phyloP scores from a whole-genome alignment of 2,113 vertebrate species.

The Todiramphus saurophagus region DNA sequence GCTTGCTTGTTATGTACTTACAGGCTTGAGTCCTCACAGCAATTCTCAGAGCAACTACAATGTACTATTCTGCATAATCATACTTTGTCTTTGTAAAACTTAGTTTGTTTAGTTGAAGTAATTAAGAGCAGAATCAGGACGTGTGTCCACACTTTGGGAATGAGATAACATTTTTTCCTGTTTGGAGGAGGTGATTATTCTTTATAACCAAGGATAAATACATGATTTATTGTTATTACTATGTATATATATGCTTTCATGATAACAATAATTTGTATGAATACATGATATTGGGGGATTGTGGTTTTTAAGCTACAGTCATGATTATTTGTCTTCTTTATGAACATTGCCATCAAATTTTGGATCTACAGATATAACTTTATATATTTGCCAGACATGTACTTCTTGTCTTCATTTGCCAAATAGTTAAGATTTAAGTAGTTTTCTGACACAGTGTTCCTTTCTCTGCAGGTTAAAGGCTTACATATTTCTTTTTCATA shows the following conservation, averaged over 20 bases:
- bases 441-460: constrained; percentile 16
- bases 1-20: background rate
- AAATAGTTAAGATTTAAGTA: constrained; percentile 11
- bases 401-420: constrained; percentile 32
- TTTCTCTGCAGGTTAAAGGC: constrained; percentile 13
- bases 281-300: background rate
- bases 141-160: background rate
- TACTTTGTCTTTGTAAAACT: background rate
- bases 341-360: background rate
- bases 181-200: background rate
- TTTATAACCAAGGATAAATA: background rate
- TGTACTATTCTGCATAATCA: background rate
- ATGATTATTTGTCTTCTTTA: constrained; percentile 23
- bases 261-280: background rate
- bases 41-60: background rate
- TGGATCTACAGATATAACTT: constrained; percentile 9
- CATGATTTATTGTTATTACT: accelerated
- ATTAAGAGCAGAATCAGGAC: background rate
- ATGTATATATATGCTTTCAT: background rate
- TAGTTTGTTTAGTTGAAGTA: background rate
- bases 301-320: background rate
- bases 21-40: background rate
- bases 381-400: background rate
- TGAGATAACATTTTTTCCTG: background rate
- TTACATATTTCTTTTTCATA: background rate